Conservation (phyloP, 2,113 vertebrate species). For the Spheniscus mendiculus region DNA sequence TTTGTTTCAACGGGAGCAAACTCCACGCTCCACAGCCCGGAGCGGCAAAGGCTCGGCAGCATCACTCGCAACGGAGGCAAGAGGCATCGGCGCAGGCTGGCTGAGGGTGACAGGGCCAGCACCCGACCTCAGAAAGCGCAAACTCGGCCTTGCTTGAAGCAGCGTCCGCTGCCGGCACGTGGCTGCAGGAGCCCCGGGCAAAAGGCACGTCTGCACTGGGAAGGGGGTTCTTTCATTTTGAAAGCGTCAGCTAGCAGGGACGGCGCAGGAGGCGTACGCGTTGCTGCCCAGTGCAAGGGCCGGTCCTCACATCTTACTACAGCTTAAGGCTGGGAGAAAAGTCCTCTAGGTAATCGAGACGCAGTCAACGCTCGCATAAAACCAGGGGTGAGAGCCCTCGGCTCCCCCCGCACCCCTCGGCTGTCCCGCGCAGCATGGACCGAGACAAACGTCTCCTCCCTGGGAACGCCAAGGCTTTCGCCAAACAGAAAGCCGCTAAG, state of each 20-base stretch:
- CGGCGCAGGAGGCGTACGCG: accelerated
- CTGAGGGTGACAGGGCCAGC: neutral
- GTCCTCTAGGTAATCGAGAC: neutral
- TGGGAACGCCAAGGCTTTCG: neutral
- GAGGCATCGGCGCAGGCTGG: neutral
- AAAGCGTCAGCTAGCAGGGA: no score
- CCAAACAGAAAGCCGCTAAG: neutral
- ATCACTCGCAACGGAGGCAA: accelerated
- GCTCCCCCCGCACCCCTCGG: neutral
- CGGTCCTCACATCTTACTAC: accelerated
- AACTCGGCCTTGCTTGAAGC: neutral
- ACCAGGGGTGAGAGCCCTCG: neutral
- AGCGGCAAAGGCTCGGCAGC: neutral
- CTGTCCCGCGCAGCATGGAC: accelerated
- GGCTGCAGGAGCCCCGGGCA: neutral
- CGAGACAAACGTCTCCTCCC: accelerated
- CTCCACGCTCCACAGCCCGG: neutral
- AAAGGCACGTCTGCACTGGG: neutral
- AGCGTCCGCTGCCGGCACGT: no score
- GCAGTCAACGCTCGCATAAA: neutral
- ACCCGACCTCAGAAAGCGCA: neutral
- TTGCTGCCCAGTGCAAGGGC: neutral
- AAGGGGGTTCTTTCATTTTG: neutral
- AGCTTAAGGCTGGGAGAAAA: neutral
- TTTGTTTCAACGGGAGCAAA: neutral